phyloP scores from a whole-genome alignment of 2,888 invertebrate genomes.

The Idaea dimidiata region DNA sequence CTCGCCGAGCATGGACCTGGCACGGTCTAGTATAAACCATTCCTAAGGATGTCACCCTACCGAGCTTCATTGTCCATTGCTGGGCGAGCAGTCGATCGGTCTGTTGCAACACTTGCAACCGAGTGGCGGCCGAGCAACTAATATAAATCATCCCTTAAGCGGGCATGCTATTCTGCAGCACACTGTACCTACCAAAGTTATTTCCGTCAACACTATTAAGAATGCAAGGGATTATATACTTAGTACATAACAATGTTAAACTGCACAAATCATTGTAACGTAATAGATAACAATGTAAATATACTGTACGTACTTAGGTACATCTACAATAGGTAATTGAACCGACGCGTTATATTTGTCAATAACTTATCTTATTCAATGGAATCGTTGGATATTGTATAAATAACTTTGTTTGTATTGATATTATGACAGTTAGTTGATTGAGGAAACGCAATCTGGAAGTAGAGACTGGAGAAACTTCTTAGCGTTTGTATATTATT shows the following conservation, averaged over 20 bases:
- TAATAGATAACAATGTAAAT: conserved; percentile 16
- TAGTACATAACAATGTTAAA: not conserved
- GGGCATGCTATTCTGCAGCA: no score
- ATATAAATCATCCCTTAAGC: no score
- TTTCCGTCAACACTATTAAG: not conserved
- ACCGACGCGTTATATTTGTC: conserved; percentile 13
- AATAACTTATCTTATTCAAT: conserved; percentile 21
- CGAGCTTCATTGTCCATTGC: no score
- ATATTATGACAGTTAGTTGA: conserved; percentile 1
- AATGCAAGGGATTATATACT: not conserved
- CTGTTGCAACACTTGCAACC: no score
- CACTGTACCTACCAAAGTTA: not conserved
- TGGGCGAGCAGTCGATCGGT: no score
- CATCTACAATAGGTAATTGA: conserved; percentile 27
- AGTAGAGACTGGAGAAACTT: conserved; percentile 6
- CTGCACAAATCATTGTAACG: not conserved
- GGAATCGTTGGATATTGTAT: conserved; percentile 26
- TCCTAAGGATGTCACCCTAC: no score
- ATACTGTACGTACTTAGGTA: conserved; percentile 12
- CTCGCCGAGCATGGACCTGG: no score
- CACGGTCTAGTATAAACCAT: no score
- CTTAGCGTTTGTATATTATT: conserved; percentile 5
- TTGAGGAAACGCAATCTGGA: not conserved
- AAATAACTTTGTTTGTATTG: conserved; percentile 12
- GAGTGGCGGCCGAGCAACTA: no score